A percentile compares a stretch with the other conserved stretches of the same genome.
These are phyloP conservation scores for Eupsilia transversa DNA, from an alignment of 2,888 invertebrate genomes.

Conservation along the genomic window DNA sequence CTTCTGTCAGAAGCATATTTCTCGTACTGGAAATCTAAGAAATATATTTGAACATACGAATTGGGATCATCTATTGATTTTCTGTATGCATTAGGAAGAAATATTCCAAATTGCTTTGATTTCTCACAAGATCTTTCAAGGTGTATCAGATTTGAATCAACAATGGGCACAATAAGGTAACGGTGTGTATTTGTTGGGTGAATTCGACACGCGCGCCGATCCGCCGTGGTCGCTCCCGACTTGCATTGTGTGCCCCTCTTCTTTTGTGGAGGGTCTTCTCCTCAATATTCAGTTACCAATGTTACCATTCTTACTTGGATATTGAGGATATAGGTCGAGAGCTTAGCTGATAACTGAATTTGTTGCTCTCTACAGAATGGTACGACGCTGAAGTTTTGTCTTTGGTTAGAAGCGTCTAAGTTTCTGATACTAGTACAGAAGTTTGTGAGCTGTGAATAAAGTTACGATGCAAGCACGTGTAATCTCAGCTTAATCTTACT, in stretches of 20 bases:
- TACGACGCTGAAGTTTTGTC: conserved; percentile 33
- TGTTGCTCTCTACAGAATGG: conserved; percentile 40
- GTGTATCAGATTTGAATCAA: conserved; percentile 48
- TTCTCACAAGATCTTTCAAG: conserved; percentile 28
- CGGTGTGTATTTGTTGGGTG: conserved; percentile 47
- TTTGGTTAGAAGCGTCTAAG: conserved; percentile 48
- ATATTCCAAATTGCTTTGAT: conserved; percentile 29
- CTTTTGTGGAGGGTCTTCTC: conserved; percentile 56
- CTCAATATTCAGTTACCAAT: conserved; percentile 52
- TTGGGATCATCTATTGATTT: not conserved
- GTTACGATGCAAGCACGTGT: conserved; percentile 46
- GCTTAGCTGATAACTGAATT: conserved; percentile 49
- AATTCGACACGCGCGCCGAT: conserved; percentile 59
- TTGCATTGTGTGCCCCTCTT: conserved; percentile 57
- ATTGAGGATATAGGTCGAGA: conserved; percentile 49
- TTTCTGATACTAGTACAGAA: conserved; percentile 42
- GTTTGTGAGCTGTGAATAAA: conserved; percentile 37
- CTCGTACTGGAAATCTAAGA: conserved; percentile 2
- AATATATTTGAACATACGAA: not conserved
- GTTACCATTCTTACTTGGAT: conserved; percentile 43
- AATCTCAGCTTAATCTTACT: conserved; percentile 40
- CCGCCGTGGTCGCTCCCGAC: conserved; percentile 39
- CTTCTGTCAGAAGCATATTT: not conserved
- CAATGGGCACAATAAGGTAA: conserved; percentile 53
- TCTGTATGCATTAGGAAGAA: not conserved